Conservation (phyloP, 1,140 invertebrate species). For the Patella vulgata region DNA sequence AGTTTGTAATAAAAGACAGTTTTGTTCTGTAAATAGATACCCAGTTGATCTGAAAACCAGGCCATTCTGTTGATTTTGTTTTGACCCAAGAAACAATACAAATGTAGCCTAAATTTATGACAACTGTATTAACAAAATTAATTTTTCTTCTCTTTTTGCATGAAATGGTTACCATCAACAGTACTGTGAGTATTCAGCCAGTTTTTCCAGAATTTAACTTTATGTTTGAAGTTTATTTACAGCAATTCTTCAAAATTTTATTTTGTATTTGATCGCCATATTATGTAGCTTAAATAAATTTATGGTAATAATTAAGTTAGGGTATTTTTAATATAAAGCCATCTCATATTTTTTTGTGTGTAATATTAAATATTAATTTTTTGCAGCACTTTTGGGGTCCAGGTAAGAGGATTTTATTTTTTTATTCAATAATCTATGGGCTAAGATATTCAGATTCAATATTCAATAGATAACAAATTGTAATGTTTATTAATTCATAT, state of each 20-base stretch:
- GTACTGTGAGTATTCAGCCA: no score
- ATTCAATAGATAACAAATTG: neutral
- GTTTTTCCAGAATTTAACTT: neutral
- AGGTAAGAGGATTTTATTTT: constrained; percentile 48
- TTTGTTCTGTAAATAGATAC: no score
- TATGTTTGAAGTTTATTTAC: neutral
- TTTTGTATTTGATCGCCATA: constrained; percentile 1
- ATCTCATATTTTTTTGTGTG: neutral
- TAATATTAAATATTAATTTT: constrained; percentile 20
- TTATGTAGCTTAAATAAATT: neutral
- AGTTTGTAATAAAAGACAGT: no score
- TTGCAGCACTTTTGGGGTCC: constrained; percentile 70
- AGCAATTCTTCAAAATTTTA: neutral
- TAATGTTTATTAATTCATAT: neutral
- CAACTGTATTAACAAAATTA: no score
- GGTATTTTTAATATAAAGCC: neutral
- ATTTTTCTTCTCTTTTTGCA: no score
- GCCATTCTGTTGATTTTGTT: no score
- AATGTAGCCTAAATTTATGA: no score
- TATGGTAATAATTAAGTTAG: neutral
- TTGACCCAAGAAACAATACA: no score
- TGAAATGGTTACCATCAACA: no score
- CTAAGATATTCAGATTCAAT: neutral
- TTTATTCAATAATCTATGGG: neutral
- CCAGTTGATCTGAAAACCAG: no score